phyloP scores from a whole-genome alignment of 2,888 invertebrate genomes.

The Tubulanus polymorphus region DNA sequence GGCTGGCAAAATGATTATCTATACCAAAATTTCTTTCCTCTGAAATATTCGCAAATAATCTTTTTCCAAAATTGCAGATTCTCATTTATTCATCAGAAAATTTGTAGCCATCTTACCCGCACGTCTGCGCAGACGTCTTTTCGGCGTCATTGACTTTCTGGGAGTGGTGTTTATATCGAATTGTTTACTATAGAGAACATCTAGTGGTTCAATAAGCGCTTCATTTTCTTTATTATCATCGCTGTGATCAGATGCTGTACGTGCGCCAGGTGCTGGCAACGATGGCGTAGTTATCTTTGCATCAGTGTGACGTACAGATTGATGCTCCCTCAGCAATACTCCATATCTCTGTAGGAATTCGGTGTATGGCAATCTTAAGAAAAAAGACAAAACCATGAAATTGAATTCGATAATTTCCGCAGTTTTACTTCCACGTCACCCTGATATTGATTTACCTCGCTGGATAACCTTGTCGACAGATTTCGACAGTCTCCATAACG shows the following conservation, averaged over 20 bases:
- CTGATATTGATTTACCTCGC: slow-evolving; percentile 26
- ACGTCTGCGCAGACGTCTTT: slow-evolving; percentile 25
- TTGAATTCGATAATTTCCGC: neutral
- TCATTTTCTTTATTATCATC: slow-evolving; percentile 22
- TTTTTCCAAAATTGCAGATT: too few species aligned
- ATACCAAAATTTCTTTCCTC: too few species aligned
- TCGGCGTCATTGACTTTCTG: slow-evolving; percentile 22
- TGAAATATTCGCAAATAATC: too few species aligned
- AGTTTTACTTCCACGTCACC: neutral
- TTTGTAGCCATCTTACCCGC: slow-evolving; percentile 32
- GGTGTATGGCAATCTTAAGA: slow-evolving; percentile 29
- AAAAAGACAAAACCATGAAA: neutral
- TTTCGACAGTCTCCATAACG: slow-evolving; percentile 40
- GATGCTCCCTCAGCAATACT: slow-evolving; percentile 22
- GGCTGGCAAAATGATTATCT: too few species aligned
- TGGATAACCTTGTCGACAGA: slow-evolving; percentile 34
- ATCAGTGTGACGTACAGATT: neutral
- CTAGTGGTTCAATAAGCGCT: slow-evolving; percentile 23
- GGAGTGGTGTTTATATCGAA: slow-evolving; percentile 22
- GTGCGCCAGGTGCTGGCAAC: neutral
- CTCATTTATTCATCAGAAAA: too few species aligned
- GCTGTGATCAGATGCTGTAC: neutral
- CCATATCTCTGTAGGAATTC: slow-evolving; percentile 35
- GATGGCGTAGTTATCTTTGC: neutral
- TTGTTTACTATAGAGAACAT: slow-evolving; percentile 25